phyloP scores from a whole-genome alignment of 2,888 invertebrate species.

The Dynastes grantii region DNA sequence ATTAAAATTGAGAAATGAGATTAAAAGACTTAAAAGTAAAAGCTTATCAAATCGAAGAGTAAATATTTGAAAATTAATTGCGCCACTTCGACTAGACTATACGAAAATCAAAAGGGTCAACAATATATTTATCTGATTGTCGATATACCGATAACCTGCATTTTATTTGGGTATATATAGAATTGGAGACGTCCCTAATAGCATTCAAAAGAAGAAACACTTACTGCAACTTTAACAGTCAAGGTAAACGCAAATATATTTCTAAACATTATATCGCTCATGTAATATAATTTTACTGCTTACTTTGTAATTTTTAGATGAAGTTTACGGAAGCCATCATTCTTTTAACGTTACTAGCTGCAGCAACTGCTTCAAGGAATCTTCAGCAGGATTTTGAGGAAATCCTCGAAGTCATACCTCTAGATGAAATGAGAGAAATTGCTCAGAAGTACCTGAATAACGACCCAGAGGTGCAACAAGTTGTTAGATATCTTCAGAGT shows the following conservation, averaged over 20 bases:
- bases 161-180: not conserved
- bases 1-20: no score
- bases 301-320: conserved; percentile 47
- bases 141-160: conserved; percentile 1
- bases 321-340: conserved; percentile 53
- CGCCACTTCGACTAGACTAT: not conserved
- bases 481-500: conserved; percentile 59
- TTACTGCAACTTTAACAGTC: no score
- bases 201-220: not conserved
- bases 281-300: not conserved
- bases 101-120: not conserved
- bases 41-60: not conserved
- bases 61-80: not conserved
- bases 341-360: conserved; percentile 47
- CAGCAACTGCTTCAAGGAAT: conserved; percentile 43
- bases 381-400: conserved; percentile 57
- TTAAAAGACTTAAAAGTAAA: not conserved
- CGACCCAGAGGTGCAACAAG: conserved; percentile 58
- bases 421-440: conserved; percentile 57
- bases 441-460: conserved; percentile 56
- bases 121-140: not conserved
- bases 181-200: not conserved
- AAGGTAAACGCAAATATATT: no score
- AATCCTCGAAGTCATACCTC: conserved; percentile 58
- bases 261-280: no score